phyloP scores from a whole-genome alignment of 2,797 vertebrate species.

The Loris lydekkerianus region DNA sequence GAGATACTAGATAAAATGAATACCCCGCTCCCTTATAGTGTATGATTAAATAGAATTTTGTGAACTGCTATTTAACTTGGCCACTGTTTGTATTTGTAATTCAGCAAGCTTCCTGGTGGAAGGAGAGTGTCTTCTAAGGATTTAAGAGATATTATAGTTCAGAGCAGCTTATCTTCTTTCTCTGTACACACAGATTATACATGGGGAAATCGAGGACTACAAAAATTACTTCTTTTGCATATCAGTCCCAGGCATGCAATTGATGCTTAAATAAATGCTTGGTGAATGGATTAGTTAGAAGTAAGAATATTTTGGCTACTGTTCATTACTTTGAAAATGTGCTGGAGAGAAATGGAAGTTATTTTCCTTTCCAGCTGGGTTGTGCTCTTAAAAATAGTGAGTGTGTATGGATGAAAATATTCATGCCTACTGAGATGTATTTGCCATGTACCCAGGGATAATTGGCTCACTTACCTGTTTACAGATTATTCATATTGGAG shows the following conservation, averaged over 20 bases:
- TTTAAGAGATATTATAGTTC: background rate
- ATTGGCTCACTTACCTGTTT: constrained; percentile 84
- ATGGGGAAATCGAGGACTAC: background rate
- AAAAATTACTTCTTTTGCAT: constrained; percentile 6
- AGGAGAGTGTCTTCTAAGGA: background rate
- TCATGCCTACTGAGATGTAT: constrained; percentile 74
- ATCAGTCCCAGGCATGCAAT: background rate
- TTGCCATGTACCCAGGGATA: constrained; percentile 77
- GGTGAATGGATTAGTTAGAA: constrained; percentile 73
- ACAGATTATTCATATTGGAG: constrained; percentile 81
- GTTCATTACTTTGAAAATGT: constrained; percentile 79
- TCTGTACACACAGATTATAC: background rate
- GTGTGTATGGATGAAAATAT: constrained; percentile 80
- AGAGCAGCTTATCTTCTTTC: background rate
- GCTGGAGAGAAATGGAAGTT: constrained; percentile 78
- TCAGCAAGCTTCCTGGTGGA: background rate
- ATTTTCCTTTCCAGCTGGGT: constrained; percentile 82
- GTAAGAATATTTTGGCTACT: constrained; percentile 75
- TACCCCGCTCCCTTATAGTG: background rate
- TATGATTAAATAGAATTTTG: constrained; percentile 48
- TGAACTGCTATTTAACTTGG: constrained; percentile 40
- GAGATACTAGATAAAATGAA: constrained; percentile 61
- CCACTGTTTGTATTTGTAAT: background rate
- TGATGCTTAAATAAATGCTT: constrained; percentile 58
- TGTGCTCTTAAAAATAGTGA: constrained; percentile 82